These are phyloP conservation scores for Oxygymnocypris stewartii DNA, from an alignment of 2,113 vertebrate species.

Conservation along the genomic window DNA sequence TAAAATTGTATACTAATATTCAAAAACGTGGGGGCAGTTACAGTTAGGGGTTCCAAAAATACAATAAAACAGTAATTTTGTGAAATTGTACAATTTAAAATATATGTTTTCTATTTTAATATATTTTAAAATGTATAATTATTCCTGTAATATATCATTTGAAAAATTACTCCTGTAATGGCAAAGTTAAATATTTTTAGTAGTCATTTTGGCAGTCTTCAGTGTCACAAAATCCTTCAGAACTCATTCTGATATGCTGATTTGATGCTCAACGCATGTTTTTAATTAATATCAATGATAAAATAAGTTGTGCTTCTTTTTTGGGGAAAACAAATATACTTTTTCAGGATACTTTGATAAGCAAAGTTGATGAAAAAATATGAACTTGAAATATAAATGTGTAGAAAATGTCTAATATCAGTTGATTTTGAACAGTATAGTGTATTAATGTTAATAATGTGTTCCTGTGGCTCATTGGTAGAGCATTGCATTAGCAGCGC, in stretches of 20 bases:
- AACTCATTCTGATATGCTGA: neutral
- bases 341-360: neutral
- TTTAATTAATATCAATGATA: neutral
- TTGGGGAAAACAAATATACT: neutral
- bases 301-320: too few species aligned
- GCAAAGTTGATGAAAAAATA: neutral
- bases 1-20: neutral
- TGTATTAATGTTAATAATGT: neutral
- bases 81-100: too few species aligned
- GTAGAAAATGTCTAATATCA: neutral
- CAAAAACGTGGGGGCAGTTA: neutral
- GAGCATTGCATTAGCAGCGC: too few species aligned
- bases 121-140: too few species aligned
- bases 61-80: neutral
- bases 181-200: neutral
- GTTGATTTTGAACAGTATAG: neutral
- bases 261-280: neutral
- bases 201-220: too few species aligned
- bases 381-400: too few species aligned
- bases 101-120: too few species aligned
- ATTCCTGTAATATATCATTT: too few species aligned
- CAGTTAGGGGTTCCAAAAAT: neutral
- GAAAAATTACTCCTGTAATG: neutral
- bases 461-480: too few species aligned
- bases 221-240: too few species aligned